Evolutionary conservation across 2,888 invertebrate genomes (phyloP), one percentile per base, ranked within the genome.

Genomic region (Cephus sareptanus): DNA sequence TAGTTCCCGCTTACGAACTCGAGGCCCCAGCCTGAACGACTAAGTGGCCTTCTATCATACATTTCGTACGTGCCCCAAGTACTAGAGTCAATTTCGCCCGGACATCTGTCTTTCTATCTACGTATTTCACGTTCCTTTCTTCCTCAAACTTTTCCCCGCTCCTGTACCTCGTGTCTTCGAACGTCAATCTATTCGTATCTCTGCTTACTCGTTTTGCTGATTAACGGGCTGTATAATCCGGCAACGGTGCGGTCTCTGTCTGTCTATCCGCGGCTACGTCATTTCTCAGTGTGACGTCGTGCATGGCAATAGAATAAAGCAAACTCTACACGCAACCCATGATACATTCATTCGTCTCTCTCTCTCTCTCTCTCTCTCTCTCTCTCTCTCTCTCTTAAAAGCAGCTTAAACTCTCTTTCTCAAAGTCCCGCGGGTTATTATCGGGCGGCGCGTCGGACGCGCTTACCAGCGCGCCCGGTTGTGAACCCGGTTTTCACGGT

Each of bases 401-500:
- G 23, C 23, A 9, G 56, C 23, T 56, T 23, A 56, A 9, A 9
- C 56, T 56, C 56, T 56, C 56, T 56, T 9, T 56, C 23, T 56
- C 56, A 23, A 9, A 56, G 23, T 56, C 23, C 56, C 56, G 56
- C 56, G 56, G 23, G 71, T 71, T 71, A 71, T 23, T 71, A 71
- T 71, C 71, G 33, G 31, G 23, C 13, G n/a, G 75, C 78, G 81
- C 79, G 84, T 80, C 79, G 76, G 81, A 79, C 82, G 81, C 84
- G 84, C 81, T 84, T 82, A 80, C 81, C 80, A 79, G 71, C 76
- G 80, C 78, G 83, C 73, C 33, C 84, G 84, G 83, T 84, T 83
- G 84, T 84, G 83, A 85, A 81, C 84, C 83, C 83, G 82, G 83
- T 71, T 71, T 71, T 86, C 84, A 86, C 85, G 86, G 84, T 83